Percentiles rank a stretch among this genome's conserved stretches.
phyloP scores from a whole-genome alignment of 1,140 invertebrate species.

The Pomacea maculata region DNA sequence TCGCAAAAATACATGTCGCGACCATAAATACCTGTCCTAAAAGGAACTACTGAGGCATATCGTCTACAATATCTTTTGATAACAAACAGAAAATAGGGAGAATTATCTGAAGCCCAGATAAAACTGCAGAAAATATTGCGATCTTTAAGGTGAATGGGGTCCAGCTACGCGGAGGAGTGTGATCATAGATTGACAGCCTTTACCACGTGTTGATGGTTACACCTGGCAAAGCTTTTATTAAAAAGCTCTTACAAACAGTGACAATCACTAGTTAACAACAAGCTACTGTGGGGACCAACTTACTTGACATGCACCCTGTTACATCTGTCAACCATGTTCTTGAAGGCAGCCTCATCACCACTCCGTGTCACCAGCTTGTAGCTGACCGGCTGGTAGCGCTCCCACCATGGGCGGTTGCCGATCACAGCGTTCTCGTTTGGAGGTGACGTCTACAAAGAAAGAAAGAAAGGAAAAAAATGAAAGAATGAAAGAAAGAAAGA shows the following conservation, averaged over 20 bases:
- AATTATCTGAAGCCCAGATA: too few relatives aligned
- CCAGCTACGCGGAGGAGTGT: too few relatives aligned
- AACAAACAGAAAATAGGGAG: too few relatives aligned
- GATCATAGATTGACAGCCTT: too few relatives aligned
- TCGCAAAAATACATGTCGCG: too few relatives aligned
- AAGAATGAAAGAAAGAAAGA: background rate
- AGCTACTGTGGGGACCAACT: background rate
- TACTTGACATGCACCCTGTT: constrained; percentile 79
- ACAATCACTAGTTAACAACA: background rate
- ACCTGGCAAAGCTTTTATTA: background rate
- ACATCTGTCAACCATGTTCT: constrained; percentile 78
- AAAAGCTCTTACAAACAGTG: too few relatives aligned
- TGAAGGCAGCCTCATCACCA: constrained; percentile 77
- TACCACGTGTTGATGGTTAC: background rate
- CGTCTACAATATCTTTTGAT: too few relatives aligned
- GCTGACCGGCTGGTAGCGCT: constrained; percentile 89
- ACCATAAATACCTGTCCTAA: too few relatives aligned
- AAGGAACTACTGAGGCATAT: too few relatives aligned
- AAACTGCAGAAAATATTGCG: too few relatives aligned
- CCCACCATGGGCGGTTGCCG: constrained; percentile 72
- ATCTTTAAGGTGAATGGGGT: too few relatives aligned
- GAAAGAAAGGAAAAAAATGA: too few relatives aligned
- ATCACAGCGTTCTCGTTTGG: constrained; percentile 50
- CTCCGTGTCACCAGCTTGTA: constrained; percentile 76
- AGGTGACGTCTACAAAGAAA: constrained; percentile 47